Base-by-base conservation (phyloP, 2,888 invertebrate genomes). In the Philereme transversata region DNA sequence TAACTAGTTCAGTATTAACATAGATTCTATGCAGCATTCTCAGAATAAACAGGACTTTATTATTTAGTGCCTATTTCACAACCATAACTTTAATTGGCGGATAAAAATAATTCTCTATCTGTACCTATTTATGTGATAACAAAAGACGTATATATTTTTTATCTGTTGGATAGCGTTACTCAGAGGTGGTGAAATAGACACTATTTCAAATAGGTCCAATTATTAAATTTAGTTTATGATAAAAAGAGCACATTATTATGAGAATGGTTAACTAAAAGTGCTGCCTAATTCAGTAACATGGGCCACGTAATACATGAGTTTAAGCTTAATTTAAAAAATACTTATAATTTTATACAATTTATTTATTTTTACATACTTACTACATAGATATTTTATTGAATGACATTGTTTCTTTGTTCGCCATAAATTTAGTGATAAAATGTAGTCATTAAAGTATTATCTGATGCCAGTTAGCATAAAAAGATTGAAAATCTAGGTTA, bases 261-360 rank as follows among this genome's bases (percentile, higher is more conserved):
- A 22, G 22, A 22, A 22, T 22, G 22, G 22, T 22, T 22, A 22
- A 22, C 22, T 22, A 22, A 22, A 22, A 22, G 22, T 22, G 10
- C 5, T 51, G 49, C 11, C 4, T 36, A 50, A 38, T 41, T 6
- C 3, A 41, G 41, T 9, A n/a, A 5, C 5, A 44, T 51, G 10
- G 5, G 22, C 22, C 1, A 3, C 22, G 33, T 34, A 5, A 78
- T 82, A 54, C 10, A 54, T 57, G 47, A 54, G 34, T 47, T 58
- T 51, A 56, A 22, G 55, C 50, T 45, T 60, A 57, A 54, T 55
- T 46, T 62, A 58, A 59, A 62, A 44, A 47, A 48, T 5, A 64
- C 61, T 67, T 56, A 35, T 44, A 56, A 40, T 40, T 54, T 51
- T 57, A 9, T 50, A 59, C 33, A 55, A 54, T 44, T 43, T 33